These are phyloP conservation scores for Tiliqua scincoides DNA, from an alignment of 2,113 vertebrate genomes.

Conservation along the genomic window DNA sequence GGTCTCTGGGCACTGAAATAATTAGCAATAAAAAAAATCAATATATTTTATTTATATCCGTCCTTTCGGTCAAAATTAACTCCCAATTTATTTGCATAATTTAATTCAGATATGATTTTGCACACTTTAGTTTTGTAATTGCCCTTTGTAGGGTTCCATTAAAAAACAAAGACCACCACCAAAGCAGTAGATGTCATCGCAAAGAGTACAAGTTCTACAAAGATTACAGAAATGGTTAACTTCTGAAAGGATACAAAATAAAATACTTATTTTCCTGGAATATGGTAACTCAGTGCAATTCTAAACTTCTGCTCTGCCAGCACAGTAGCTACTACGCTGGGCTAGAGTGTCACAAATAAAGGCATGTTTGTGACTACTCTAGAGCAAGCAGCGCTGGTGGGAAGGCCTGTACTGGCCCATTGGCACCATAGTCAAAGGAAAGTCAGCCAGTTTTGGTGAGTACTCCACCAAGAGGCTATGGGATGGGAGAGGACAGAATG, in stretches of 20 bases:
- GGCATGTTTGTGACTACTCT: too few relatives aligned
- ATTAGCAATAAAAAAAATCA: neutral
- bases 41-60: neutral
- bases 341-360: too few relatives aligned
- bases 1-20: constrained; percentile 88
- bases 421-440: too few relatives aligned
- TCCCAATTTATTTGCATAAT: neutral
- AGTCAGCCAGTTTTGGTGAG: too few relatives aligned
- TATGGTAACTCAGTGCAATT: neutral
- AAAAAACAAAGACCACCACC: neutral
- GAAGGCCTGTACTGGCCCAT: too few relatives aligned
- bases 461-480: too few relatives aligned
- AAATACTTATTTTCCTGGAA: neutral
- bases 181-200: neutral
- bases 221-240: neutral
- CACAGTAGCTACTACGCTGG: too few relatives aligned
- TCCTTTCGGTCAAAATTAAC: neutral
- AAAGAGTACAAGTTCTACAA: neutral
- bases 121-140: neutral
- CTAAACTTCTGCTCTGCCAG: neutral
- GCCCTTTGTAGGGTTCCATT: neutral
- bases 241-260: neutral
- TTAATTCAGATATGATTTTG: neutral
- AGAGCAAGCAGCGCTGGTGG: too few relatives aligned
- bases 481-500: too few relatives aligned